Base-by-base conservation (phyloP, 2,797 vertebrate species). In the Synanceia verrucosa region DNA sequence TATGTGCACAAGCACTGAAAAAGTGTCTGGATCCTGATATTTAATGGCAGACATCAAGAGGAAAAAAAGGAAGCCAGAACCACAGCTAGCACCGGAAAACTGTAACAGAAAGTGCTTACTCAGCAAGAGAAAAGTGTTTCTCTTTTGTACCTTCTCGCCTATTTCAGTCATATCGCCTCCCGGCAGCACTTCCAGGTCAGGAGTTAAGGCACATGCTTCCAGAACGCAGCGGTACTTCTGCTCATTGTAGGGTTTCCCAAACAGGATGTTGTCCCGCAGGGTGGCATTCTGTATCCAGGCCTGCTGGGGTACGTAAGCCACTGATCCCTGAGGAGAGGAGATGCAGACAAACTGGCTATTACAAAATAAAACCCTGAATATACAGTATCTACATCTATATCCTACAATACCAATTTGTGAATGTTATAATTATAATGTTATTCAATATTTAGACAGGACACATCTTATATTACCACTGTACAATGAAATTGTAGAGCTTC, bases 241-340 rank as follows among this genome's bases (percentile, higher is more conserved):
- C 86, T 96, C 95, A 37, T 94, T 89, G 75, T 89, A 92, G 16
- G 91, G 47, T 16, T 82, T 92, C 55, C 97, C 98, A 70, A 99
- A 99, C 53, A 99, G 92, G 90, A 99, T 96, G 58, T 99, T 98
- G 81, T 98, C 96, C 84, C 96, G 95, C 76, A 99, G 90, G 0
- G 96, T 96, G 82, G 95, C 95, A 1, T 99, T 99, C 94, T 97
- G 98, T 81, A 99, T 98, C 98, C 98, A 99, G 2, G 98, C 96
- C 88, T 97, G 96, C 86, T 99, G 98, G n/a, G 98, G 95, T 39
- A 99, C 97, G 0, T 97, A 99, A 9, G 97, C 98, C 81, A 99
- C 92, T 1, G 97, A 97, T 4, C 98, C 98, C 98, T 99, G 65
- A 60, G 24, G 73, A 85, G 19, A 73, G 36, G 21, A 73, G 31